A percentile compares a stretch with the other conserved stretches of the same genome.
Evolutionary conservation across 2,113 vertebrate genomes (phyloP).

Genomic region (Tringa solitaria): DNA sequence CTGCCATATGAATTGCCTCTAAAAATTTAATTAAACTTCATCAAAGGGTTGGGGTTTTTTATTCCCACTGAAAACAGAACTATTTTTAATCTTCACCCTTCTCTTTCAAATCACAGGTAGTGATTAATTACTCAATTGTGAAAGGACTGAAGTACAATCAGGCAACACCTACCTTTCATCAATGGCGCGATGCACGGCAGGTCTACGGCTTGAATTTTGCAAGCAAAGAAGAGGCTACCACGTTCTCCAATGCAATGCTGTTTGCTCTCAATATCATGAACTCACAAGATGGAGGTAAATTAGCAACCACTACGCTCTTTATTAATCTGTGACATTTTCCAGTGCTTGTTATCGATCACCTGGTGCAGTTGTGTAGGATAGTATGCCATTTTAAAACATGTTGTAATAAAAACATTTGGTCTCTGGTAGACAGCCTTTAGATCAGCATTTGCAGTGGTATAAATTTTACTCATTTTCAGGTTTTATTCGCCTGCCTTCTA

Average conservation of each 20-base stretch:
- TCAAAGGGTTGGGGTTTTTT: background rate
- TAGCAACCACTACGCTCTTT: background rate
- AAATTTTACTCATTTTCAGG: background rate
- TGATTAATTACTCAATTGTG: slow-evolving; percentile 99
- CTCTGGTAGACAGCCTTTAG: background rate
- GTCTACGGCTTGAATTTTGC: slow-evolving; percentile 98
- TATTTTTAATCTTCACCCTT: background rate
- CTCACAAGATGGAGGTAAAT: slow-evolving; percentile 93
- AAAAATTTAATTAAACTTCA: background rate
- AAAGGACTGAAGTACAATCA: slow-evolving; percentile 99
- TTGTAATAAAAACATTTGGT: background rate
- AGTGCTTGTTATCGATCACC: background rate
- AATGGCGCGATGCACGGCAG: slow-evolving; percentile 97
- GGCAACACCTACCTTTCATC: slow-evolving; percentile 97
- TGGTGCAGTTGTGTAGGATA: background rate
- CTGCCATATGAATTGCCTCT: background rate
- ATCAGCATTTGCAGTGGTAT: background rate
- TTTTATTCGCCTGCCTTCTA: background rate
- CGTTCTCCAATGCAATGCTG: slow-evolving; percentile 97
- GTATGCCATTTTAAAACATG: background rate
- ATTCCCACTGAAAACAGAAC: background rate
- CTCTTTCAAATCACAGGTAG: slow-evolving; percentile 82
- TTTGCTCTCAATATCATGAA: slow-evolving; percentile 97
- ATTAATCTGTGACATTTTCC: background rate
- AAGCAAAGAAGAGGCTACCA: slow-evolving; percentile 98